These are phyloP conservation scores for Florisuga fusca DNA, from an alignment of 2,797 vertebrate genomes.

Conservation along the genomic window DNA sequence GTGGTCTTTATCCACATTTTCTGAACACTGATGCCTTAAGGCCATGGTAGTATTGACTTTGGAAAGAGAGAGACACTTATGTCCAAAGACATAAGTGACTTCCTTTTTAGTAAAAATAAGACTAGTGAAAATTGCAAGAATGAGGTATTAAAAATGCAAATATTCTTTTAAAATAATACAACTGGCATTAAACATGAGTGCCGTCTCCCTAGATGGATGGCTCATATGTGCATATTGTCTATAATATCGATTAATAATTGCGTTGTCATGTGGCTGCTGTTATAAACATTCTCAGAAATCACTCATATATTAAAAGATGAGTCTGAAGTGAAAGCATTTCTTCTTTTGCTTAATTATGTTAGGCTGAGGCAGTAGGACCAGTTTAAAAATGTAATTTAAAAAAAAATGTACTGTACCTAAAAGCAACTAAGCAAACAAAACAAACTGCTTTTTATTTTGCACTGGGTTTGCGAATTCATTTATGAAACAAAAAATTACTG, in stretches of 20 bases:
- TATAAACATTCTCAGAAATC: background rate
- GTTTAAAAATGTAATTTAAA: background rate
- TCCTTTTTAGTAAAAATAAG: background rate
- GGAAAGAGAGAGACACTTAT: background rate
- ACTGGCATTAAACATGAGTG: background rate
- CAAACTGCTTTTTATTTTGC: background rate
- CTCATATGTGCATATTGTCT: rapidly evolving
- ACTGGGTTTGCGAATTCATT: background rate
- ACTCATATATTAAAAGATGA: background rate
- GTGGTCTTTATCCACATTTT: background rate
- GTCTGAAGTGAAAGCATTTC: background rate
- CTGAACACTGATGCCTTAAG: background rate
- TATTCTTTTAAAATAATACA: background rate
- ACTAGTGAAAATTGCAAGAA: background rate
- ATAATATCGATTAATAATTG: background rate
- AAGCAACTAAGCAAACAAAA: background rate
- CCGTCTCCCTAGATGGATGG: background rate
- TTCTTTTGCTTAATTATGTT: background rate
- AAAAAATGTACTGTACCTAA: background rate
- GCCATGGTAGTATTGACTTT: background rate
- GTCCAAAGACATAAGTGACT: background rate
- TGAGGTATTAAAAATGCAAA: background rate
- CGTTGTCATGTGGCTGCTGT: background rate
- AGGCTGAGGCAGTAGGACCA: background rate
- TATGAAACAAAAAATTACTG: background rate